These are phyloP conservation scores for Enhydra lutris DNA, from an alignment of 2,113 vertebrate species.

Conservation along the genomic window DNA sequence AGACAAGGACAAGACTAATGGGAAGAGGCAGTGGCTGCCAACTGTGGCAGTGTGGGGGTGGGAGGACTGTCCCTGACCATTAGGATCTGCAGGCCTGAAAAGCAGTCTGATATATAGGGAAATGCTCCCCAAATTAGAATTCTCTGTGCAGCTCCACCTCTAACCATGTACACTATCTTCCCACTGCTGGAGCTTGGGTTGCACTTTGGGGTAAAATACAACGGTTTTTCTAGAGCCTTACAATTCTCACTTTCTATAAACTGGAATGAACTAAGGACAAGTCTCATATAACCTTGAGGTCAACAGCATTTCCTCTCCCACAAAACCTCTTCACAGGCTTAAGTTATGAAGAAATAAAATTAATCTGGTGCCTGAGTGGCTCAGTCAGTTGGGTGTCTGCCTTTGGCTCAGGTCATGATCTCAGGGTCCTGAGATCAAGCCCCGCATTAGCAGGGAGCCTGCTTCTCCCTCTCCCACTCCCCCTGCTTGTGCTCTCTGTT, in stretches of 20 bases:
- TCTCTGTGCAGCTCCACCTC: not conserved
- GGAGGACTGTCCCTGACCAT: not conserved
- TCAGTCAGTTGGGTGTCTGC: not conserved
- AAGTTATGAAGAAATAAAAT: not conserved
- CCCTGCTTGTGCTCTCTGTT: not conserved
- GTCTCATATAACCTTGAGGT: not conserved
- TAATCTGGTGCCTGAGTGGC: not conserved
- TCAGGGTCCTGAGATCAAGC: not conserved
- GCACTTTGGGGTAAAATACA: not conserved
- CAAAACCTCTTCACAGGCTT: not conserved
- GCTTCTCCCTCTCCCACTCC: not conserved
- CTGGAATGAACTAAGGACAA: not conserved
- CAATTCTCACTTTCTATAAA: not conserved
- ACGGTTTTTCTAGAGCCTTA: not conserved
- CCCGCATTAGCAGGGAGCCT: too few relatives aligned
- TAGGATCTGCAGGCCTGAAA: not conserved
- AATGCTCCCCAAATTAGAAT: too few relatives aligned
- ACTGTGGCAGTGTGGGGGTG: not conserved
- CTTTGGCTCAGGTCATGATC: not conserved
- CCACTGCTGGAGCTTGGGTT: not conserved
- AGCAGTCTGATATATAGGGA: not conserved
- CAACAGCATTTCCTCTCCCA: not conserved
- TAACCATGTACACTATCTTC: not conserved
- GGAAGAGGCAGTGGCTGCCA: not conserved
- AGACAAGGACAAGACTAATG: not conserved